Percentiles rank a stretch among this genome's conserved stretches.
Evolutionary conservation across 2,797 vertebrate species (phyloP).

Genomic region (Helostoma temminkii): DNA sequence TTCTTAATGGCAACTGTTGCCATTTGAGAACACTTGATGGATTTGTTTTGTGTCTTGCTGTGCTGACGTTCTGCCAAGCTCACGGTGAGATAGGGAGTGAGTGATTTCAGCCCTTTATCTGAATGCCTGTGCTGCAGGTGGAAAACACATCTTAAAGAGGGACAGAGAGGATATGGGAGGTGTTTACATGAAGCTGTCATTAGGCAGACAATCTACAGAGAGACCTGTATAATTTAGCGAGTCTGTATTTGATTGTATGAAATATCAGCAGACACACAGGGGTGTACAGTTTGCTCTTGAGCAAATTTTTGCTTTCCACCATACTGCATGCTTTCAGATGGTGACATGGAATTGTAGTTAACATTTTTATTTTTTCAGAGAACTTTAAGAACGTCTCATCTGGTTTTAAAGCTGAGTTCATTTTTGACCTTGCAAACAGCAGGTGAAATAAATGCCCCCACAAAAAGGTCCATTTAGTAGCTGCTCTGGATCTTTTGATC

Average conservation of each 20-base stretch:
- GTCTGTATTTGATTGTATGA: constrained; percentile 7
- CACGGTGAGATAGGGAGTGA: constrained; percentile 49
- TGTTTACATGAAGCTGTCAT: constrained; percentile 46
- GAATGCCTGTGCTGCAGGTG: constrained; percentile 35
- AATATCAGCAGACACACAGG: background rate
- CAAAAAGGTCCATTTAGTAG: background rate
- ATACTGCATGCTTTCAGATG: background rate
- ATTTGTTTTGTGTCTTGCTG: constrained; percentile 56
- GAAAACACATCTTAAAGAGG: constrained; percentile 46
- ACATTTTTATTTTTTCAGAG: too few relatives aligned
- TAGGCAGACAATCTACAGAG: background rate
- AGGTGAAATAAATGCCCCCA: background rate
- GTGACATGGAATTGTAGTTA: background rate
- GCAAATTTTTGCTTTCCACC: background rate
- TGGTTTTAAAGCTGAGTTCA: background rate
- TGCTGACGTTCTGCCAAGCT: constrained; percentile 46
- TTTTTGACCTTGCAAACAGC: background rate
- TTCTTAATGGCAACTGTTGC: constrained; percentile 27
- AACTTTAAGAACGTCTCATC: background rate
- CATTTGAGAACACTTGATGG: constrained; percentile 40
- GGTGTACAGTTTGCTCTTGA: background rate
- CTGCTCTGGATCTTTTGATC: background rate
- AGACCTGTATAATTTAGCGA: background rate
- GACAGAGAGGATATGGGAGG: constrained; percentile 20
- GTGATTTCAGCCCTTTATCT: constrained; percentile 61